Evolutionary conservation across 2,888 invertebrate species (phyloP).

Genomic region (Acrobasis suavella): DNA sequence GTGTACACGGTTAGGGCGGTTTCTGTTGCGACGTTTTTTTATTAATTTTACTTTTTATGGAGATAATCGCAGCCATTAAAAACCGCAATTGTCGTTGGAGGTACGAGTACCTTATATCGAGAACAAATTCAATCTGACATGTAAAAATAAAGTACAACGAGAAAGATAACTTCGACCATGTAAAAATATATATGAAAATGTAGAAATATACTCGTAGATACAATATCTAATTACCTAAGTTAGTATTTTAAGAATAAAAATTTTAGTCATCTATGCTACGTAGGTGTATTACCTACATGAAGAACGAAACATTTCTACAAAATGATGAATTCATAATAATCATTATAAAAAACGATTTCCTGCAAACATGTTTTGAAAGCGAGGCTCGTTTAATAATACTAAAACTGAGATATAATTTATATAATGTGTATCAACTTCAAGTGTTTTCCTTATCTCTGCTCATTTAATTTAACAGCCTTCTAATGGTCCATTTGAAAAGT

Average conservation of each 20-base stretch:
- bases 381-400: not conserved
- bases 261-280: not conserved
- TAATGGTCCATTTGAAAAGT: constrained; percentile 12
- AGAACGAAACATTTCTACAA: not conserved
- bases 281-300: not conserved
- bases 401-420: constrained; percentile 18
- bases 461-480: constrained; percentile 18
- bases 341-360: not conserved
- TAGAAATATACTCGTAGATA: too few relatives aligned
- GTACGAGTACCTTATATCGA: not conserved
- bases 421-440: constrained; percentile 18
- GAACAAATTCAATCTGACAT: not conserved
- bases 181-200: too few relatives aligned
- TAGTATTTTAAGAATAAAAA: not conserved
- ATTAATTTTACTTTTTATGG: constrained; percentile 8
- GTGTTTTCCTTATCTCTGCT: constrained; percentile 21
- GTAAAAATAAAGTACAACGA: not conserved
- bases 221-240: too few relatives aligned
- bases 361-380: not conserved
- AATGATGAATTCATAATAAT: not conserved
- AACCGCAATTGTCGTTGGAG: not conserved
- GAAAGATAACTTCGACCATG: not conserved
- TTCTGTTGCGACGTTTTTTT: constrained; percentile 6
- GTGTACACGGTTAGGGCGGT: constrained; percentile 11
- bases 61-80: constrained; percentile 1